A percentile compares a stretch with the other conserved stretches of the same genome.
phyloP scores from a whole-genome alignment of 1,140 invertebrate species.

The Pseudomyrmex concolor region DNA sequence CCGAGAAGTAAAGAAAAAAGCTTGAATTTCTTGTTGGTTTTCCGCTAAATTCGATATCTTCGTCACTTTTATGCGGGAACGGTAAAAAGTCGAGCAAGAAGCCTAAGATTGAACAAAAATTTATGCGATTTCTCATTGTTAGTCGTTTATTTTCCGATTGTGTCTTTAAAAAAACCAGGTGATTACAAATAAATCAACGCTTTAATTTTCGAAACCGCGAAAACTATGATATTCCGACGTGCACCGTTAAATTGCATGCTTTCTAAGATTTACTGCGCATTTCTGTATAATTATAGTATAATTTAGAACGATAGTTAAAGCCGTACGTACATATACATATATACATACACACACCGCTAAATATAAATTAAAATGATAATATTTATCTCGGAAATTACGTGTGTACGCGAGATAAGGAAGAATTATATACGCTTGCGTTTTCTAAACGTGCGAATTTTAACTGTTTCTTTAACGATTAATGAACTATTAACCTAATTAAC shows the following conservation, averaged over 20 bases:
- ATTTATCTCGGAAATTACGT: neutral
- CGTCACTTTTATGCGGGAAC: neutral
- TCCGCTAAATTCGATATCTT: constrained; percentile 34
- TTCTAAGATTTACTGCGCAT: constrained; percentile 8
- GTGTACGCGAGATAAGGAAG: too few relatives aligned
- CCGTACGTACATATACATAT: too few relatives aligned
- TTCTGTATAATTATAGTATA: neutral
- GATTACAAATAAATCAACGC: neutral
- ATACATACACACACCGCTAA: neutral
- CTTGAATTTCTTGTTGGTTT: neutral
- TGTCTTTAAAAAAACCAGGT: constrained; percentile 18
- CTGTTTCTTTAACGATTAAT: neutral
- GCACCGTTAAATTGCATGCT: constrained; percentile 13
- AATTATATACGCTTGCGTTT: neutral
- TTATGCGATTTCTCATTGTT: neutral
- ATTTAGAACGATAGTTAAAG: constrained; percentile 10
- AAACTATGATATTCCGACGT: constrained; percentile 17
- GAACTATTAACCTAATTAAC: neutral
- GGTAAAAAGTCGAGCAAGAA: neutral
- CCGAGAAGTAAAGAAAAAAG: neutral
- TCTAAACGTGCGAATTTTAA: neutral
- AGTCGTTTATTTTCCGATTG: constrained; percentile 2
- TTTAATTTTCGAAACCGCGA: constrained; percentile 9
- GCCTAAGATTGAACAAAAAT: neutral
- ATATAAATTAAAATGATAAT: constrained; percentile 20